Evolutionary conservation across 2,888 invertebrate genomes (phyloP).

Genomic region (Cyclophora albipunctata): DNA sequence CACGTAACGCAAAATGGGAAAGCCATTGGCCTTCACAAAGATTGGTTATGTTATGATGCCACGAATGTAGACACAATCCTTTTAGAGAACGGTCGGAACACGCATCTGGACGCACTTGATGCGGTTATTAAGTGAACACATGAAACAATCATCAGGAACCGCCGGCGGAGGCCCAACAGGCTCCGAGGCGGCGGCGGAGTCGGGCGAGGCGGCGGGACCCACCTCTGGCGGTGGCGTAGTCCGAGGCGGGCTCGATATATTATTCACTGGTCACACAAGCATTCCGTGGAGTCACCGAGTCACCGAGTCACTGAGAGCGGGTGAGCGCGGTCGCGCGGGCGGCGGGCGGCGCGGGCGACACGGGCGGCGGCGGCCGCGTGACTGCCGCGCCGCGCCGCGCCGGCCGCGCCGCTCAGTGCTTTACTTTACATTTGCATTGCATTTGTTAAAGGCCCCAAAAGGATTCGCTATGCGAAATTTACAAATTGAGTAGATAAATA

Average conservation of each 20-base stretch:
- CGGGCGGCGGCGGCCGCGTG: slow-evolving; percentile 46
- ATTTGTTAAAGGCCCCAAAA: slow-evolving; percentile 16
- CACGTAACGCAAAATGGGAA: too few species aligned
- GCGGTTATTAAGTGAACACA: too few species aligned
- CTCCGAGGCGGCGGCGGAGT: background rate
- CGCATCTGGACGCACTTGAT: too few species aligned
- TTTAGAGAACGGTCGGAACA: too few species aligned
- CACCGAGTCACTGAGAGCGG: background rate
- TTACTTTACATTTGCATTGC: slow-evolving; percentile 16
- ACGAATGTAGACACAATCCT: too few species aligned
- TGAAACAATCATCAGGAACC: too few species aligned
- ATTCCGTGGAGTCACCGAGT: slow-evolving; percentile 16
- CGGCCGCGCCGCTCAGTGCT: slow-evolving; percentile 1
- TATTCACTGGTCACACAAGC: slow-evolving; percentile 38
- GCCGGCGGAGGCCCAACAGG: too few species aligned
- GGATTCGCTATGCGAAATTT: slow-evolving; percentile 11
- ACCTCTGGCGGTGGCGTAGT: slow-evolving; percentile 55
- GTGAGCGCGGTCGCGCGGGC: slow-evolving; percentile 4
- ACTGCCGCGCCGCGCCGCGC: slow-evolving; percentile 33
- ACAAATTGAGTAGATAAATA: background rate
- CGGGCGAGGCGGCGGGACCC: slow-evolving; percentile 17
- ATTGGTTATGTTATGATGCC: too few species aligned
- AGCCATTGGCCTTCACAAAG: too few species aligned
- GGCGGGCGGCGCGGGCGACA: slow-evolving; percentile 4
- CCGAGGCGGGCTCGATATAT: slow-evolving; percentile 40